phyloP scores from a whole-genome alignment of 1,140 invertebrate genomes.

The roundworm (Caenorhabditis elegans) region DNA sequence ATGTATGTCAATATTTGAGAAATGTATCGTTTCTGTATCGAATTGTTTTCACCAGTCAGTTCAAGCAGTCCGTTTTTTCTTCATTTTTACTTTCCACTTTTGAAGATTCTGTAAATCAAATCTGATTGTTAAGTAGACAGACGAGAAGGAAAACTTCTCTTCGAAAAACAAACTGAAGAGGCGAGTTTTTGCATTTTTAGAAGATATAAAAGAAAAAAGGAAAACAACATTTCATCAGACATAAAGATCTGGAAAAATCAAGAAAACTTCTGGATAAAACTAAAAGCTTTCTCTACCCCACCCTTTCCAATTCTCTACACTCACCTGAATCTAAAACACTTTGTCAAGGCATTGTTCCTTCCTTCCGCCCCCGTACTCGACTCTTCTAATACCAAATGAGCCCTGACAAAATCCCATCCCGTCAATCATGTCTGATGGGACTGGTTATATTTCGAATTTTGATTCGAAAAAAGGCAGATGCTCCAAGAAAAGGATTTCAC shows the following conservation, averaged over 20 bases:
- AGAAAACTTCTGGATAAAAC: background rate
- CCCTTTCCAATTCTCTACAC: background rate
- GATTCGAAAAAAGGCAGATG: background rate
- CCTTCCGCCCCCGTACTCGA: background rate
- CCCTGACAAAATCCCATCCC: background rate
- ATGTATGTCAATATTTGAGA: conserved; percentile 33
- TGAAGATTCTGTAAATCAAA: background rate
- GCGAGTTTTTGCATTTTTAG: background rate
- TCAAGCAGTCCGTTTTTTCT: too few species aligned
- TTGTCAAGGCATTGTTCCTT: background rate
- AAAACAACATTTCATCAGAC: background rate
- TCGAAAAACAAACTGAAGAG: background rate
- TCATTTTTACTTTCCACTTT: background rate
- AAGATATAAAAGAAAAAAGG: background rate
- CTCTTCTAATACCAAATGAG: background rate
- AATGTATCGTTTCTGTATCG: conserved; percentile 26
- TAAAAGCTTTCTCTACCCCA: background rate
- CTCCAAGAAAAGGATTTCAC: background rate
- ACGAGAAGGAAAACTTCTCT: background rate
- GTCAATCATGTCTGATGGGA: background rate
- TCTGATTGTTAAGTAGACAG: background rate
- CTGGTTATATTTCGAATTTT: background rate
- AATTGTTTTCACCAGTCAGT: background rate
- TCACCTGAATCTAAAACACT: conserved; percentile 3
- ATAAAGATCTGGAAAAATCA: background rate